Conservation (phyloP, 2,797 vertebrate species). For the Eutrigla gurnardus region DNA sequence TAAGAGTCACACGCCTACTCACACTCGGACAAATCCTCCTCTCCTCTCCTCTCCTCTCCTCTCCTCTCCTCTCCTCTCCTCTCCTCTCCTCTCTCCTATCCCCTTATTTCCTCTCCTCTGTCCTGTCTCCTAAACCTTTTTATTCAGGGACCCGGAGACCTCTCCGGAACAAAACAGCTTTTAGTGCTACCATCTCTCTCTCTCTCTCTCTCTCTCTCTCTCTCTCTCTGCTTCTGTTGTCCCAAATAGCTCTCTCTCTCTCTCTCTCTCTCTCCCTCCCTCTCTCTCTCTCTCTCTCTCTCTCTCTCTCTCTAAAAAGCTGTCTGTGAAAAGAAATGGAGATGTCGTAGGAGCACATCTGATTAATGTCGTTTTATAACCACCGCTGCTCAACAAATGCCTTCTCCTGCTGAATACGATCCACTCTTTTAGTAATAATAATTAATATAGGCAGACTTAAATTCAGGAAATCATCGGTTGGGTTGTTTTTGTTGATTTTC, state of each 20-base stretch:
- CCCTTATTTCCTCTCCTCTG: slow-evolving; percentile 41
- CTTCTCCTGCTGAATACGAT: slow-evolving; percentile 43
- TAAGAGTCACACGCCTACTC: slow-evolving; percentile 78
- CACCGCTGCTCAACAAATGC: slow-evolving; percentile 55
- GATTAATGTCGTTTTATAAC: slow-evolving; percentile 64
- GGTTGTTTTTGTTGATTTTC: slow-evolving; percentile 8
- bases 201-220: neutral
- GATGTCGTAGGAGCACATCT: slow-evolving; percentile 67
- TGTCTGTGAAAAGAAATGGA: slow-evolving; percentile 64
- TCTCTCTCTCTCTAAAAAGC: slow-evolving; percentile 42
- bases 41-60: slow-evolving; percentile 56
- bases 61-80: slow-evolving; percentile 54
- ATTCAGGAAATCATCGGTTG: neutral
- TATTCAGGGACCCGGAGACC: slow-evolving; percentile 81
- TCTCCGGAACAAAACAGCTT: slow-evolving; percentile 82
- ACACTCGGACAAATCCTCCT: slow-evolving; percentile 64
- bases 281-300: slow-evolving; percentile 46
- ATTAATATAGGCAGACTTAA: slow-evolving; percentile 9
- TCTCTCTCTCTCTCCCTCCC: slow-evolving; percentile 28
- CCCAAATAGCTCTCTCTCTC: slow-evolving; percentile 65
- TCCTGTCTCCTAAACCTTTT: slow-evolving; percentile 80
- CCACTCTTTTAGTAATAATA: slow-evolving; percentile 30
- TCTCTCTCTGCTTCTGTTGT: slow-evolving; percentile 69
- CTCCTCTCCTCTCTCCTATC: slow-evolving; percentile 49
- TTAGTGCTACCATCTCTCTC: slow-evolving; percentile 73